Base-by-base conservation (phyloP, 2,797 vertebrate species). In the Scarus forsteni region DNA sequence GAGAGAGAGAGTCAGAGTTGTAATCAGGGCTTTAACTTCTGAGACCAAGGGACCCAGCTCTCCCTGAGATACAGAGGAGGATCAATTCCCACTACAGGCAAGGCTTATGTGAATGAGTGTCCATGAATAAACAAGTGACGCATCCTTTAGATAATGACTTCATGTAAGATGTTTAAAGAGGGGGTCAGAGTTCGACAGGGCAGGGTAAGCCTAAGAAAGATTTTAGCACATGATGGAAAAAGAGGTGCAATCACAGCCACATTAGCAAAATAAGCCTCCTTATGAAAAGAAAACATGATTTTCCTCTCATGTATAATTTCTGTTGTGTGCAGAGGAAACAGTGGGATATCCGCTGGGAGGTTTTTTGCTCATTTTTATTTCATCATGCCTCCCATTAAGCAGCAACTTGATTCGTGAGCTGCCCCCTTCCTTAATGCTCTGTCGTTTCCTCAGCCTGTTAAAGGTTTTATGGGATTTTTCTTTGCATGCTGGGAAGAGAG, bases 31-130 rank as follows among this genome's bases (percentile, higher is more conserved):
- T 53, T 60, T 40, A 48, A 44, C 34, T 10, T 64, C 15, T 38
- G 39, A 58, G 61, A 57, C 18, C 15, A n/a, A 43, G 63, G 42
- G 61, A 63, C 19, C 36, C 35, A 55, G 35, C 15, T 46, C 58
- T 71, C 69, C 66, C 54, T 67, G 18, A 71, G 59, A 59, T 52
- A 44, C 53, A 44, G 34, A 58, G 10, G 53, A 70, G 66, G 38
- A 62, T 72, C 42, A 74, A 70, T 80, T 85, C 84, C 82, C 84
- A 57, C 43, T 7, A 18, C 65, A 70, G 64, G 44, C 44, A 72
- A 66, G 56, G 66, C 52, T 81, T 66, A 38, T 39, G 13, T 56
- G 43, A 64, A 63, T 48, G 60, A 62, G 38, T 35, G 34, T 53
- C 53, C 18, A 80, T 66, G 55, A 67, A 67, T 66, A 85, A 76